Evolutionary conservation across 2,113 vertebrate species (phyloP).

Genomic region (Otocyon megalotis): DNA sequence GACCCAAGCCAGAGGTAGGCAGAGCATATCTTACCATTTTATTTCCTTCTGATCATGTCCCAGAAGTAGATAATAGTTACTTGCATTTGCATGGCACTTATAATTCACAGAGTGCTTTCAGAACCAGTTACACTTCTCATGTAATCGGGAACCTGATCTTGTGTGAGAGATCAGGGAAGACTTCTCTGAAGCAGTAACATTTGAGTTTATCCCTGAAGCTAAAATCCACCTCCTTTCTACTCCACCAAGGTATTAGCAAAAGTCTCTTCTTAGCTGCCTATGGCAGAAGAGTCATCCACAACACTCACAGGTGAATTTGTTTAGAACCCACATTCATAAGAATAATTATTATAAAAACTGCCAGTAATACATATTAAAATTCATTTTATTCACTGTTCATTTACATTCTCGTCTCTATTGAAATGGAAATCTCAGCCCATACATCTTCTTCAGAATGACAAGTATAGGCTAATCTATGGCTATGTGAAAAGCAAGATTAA

Average conservation of each 20-base stretch:
- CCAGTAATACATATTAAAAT: background rate
- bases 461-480: background rate
- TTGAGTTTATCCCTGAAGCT: background rate
- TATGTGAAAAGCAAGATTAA: background rate
- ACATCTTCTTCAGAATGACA: background rate
- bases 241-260: background rate
- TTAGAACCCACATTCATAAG: background rate
- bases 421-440: background rate
- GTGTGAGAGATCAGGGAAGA: background rate
- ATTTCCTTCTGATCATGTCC: background rate
- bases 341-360: background rate
- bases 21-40: background rate
- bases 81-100: background rate
- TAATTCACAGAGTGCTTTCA: background rate
- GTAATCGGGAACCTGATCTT: background rate
- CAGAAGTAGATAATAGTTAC: background rate
- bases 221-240: background rate
- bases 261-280: background rate
- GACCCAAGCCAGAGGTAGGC: background rate
- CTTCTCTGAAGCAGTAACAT: background rate
- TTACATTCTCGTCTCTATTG: background rate
- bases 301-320: background rate
- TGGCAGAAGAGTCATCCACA: background rate
- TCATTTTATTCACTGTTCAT: background rate
- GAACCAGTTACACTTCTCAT: background rate